Conservation (phyloP, 2,797 vertebrate species). For the Xerus rutilus region DNA sequence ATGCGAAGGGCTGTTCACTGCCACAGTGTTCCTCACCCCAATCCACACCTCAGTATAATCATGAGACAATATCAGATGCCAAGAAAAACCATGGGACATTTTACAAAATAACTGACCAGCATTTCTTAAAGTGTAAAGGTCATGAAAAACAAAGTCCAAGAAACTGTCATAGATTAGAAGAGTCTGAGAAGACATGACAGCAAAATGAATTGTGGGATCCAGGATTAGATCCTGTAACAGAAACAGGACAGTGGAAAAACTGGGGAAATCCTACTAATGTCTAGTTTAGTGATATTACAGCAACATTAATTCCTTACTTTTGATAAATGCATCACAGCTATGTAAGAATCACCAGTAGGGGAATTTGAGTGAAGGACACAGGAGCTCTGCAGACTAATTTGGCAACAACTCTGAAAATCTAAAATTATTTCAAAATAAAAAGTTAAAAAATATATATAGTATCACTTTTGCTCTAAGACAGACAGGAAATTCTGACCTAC, state of each 20-base stretch:
- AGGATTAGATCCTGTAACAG: neutral
- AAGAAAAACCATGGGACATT: neutral
- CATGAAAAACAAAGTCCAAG: neutral
- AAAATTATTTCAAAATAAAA: neutral
- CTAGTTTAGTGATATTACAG: neutral
- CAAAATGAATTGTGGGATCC: too few species aligned
- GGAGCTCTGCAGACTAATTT: neutral
- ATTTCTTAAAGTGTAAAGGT: neutral
- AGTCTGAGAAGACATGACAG: neutral
- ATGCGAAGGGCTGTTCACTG: neutral
- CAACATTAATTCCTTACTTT: neutral
- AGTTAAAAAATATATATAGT: neutral
- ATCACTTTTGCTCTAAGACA: neutral
- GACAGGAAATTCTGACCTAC: neutral
- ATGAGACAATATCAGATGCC: neutral
- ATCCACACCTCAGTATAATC: neutral
- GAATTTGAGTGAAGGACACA: neutral
- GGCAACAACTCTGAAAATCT: neutral
- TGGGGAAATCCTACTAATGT: neutral
- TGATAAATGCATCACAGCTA: accelerated
- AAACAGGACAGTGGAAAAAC: neutral
- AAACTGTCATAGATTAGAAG: neutral
- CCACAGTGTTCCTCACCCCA: neutral
- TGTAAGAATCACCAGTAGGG: neutral
- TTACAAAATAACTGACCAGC: neutral